These are phyloP conservation scores for Monoplex corrugatus DNA, from an alignment of 2,888 invertebrate species.

Conservation along the genomic window DNA sequence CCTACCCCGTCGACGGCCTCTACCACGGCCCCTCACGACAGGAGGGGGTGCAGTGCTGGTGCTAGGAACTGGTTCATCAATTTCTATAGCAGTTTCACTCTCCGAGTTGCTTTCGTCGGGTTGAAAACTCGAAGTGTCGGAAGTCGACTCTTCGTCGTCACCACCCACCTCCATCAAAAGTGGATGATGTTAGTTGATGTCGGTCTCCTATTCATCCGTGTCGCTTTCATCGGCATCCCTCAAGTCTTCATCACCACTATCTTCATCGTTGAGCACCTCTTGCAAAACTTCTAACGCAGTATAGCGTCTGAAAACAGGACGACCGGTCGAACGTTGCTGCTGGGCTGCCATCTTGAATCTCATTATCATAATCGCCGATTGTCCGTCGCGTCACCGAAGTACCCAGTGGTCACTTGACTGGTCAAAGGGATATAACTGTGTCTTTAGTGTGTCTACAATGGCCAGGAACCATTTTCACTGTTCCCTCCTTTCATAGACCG, in stretches of 20 bases:
- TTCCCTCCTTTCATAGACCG: too few species aligned
- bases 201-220: not conserved
- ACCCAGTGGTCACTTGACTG: too few species aligned
- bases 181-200: not conserved
- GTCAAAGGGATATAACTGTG: too few species aligned
- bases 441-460: too few species aligned
- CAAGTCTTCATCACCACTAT: not conserved
- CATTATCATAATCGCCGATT: too few species aligned
- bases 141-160: not conserved
- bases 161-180: not conserved
- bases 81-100: not conserved
- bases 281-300: not conserved
- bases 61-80: not conserved
- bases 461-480: too few species aligned
- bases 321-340: not conserved
- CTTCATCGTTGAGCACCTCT: not conserved
- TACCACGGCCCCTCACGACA: not conserved
- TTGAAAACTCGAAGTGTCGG: too few species aligned
- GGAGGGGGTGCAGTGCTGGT: not conserved
- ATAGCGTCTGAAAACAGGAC: not conserved
- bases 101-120: not conserved
- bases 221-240: not conserved
- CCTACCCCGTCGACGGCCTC: too few species aligned
- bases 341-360: not conserved
- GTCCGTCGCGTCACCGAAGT: too few species aligned